Evolutionary conservation across 2,797 vertebrate species (phyloP), one percentile per base, ranked within the genome.

Genomic region (Pipistrellus pygmaeus): DNA sequence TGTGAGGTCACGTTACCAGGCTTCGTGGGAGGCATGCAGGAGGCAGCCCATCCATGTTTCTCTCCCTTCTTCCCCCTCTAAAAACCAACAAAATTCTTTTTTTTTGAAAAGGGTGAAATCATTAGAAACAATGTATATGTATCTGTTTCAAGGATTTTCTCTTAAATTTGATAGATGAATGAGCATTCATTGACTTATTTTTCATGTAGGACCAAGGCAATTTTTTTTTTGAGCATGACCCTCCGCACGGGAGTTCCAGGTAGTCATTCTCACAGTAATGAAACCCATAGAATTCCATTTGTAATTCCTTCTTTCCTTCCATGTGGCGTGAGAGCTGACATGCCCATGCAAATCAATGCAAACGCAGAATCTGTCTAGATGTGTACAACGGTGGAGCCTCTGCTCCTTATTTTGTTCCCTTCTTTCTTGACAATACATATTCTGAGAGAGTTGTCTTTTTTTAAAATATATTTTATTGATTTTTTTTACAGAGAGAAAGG

Each of bases 321-420:
- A 1, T 1, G 18, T 6, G 32, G 30, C 2, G 8, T 4, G 30
- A 95, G 48, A 46, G 12, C 27, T 12, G 21, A 6, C 2, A 12
- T 2, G 4, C 20, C 30, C 3, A 0, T 0, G 7, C 30, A 27
- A 53, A 93, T 13, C 35, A 4, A 5, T 0, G 7, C 21, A 27
- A 35, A 38, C 8, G 41, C n/a, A 32, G 21, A 48, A 41, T 89
- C 32, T 17, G 30, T 32, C 71, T 32, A 32, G 55, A 32, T 17
- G 4, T 2, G 68, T n/a, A 15, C 5, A 38, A 27, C 12, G 6
- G 32, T 8, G 6, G 6, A 3, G 60, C 21, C 30, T 55, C 68
- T 76, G 60, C 1, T 15, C 44, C 11, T 71, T 38, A 13, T 38
- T 94, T 78, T 53, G 30, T 46, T 38, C 51, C 23, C 32, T 55